Percentiles rank a stretch among this genome's conserved stretches.
These are phyloP conservation scores for Chionis minor DNA, from an alignment of 2,113 vertebrate species.

Conservation along the genomic window DNA sequence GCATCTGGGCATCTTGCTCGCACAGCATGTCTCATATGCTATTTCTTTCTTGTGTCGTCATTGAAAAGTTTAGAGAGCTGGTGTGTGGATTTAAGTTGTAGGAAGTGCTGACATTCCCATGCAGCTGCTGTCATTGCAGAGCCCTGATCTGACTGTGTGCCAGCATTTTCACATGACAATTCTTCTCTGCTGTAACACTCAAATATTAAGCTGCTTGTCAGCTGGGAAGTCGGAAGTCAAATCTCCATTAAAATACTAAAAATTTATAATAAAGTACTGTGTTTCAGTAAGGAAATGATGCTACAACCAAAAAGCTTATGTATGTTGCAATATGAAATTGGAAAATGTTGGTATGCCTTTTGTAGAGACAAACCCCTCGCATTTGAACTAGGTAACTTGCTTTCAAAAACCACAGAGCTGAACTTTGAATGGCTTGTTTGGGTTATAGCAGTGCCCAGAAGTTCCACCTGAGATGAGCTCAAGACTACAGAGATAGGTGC, in stretches of 20 bases:
- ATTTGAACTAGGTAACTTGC: background rate
- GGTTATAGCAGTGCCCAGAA: background rate
- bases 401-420: background rate
- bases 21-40: conserved; percentile 30
- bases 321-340: background rate
- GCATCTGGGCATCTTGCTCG: conserved; percentile 47
- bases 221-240: background rate
- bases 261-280: background rate
- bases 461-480: background rate
- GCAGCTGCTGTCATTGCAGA: conserved; percentile 46
- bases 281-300: background rate
- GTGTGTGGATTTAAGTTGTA: conserved; percentile 50
- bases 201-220: conserved; percentile 19
- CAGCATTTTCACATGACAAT: conserved; percentile 36
- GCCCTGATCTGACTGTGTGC: background rate
- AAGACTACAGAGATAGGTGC: background rate
- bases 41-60: conserved; percentile 51
- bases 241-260: background rate
- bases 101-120: conserved; percentile 44
- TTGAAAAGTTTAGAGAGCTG: conserved; percentile 15
- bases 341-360: background rate
- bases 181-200: background rate
- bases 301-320: background rate
- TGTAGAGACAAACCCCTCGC: background rate
- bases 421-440: background rate